Evolutionary conservation across 2,888 invertebrate species (phyloP), one percentile per base, ranked within the genome.

Genomic region (Chaitophorus viminalis): DNA sequence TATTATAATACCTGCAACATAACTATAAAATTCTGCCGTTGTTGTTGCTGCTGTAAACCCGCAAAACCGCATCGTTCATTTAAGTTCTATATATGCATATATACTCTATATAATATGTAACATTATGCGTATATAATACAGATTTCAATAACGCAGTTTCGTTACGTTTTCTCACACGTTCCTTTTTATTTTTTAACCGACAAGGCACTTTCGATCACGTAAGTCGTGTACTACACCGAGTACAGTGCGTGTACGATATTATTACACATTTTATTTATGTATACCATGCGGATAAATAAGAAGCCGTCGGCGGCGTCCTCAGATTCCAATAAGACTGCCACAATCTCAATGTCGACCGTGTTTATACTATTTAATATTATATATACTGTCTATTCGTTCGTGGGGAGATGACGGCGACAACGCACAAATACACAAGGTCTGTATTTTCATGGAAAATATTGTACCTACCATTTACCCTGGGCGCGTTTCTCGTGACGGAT

Each of bases 51-150:
- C 25, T 14, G 39, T 3, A 5, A 75, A 46, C 68, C 81, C 65
- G 46, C 81, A 81, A 81, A 68, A 81, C 68, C 81, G 14, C 81
- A 81, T 68, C 81, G 81, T 81, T 46, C 79, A 60, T 79, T 81
- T 39, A 29, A 11, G 39, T 11, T 21, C 21, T 46, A 29, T 9
- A 81, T 36, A 39, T 39, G 1, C 39, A 11, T 68, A 29, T 29
- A 33, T 14, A 39, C 25, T 36, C n/a, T n/a, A n/a, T n/a, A n/a
- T 14, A 17, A 78, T 78, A 78, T 33, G 14, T 60, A 52, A n/a
- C 25, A 60, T n/a, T 25, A 60, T 5, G 54, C 54, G 46, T 21
- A 21, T 21, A 54, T 54, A 60, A 21, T 65, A 36, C 36, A 36
- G 18, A 79, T 79, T 79, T 79, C 60, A 79, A 79, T 33, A 78